Conservation (phyloP, 2,113 vertebrate species). For the Australoheros scitulus region DNA sequence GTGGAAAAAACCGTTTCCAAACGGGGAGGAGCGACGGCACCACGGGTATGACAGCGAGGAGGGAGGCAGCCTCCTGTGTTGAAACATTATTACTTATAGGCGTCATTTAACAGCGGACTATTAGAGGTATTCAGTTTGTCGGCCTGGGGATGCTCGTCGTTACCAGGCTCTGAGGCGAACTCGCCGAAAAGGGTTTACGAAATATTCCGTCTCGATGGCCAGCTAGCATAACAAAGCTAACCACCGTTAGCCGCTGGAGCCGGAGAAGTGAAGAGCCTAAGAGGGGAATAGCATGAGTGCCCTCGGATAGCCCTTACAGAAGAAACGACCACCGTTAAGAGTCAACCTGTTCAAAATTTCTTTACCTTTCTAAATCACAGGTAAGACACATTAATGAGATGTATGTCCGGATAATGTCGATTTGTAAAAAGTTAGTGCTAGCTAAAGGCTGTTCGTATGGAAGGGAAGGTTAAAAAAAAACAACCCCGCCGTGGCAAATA, state of each 20-base stretch:
- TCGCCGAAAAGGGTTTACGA: not conserved
- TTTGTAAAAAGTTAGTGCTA: slow-evolving; percentile 41
- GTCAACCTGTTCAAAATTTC: not conserved
- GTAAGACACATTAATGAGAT: slow-evolving; percentile 4
- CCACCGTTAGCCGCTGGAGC: slow-evolving; percentile 31
- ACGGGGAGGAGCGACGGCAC: not conserved
- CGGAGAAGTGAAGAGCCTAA: slow-evolving; percentile 44
- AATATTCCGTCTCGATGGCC: slow-evolving; percentile 20
- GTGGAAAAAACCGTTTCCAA: slow-evolving; percentile 18
- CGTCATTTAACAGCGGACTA: not conserved
- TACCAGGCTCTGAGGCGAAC: not conserved
- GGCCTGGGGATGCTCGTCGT: accelerated
- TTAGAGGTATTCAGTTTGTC: not conserved
- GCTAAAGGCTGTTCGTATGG: slow-evolving; percentile 1
- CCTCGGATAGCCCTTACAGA: slow-evolving; percentile 3
- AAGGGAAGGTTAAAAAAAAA: slow-evolving; percentile 2
- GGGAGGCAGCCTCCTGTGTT: not conserved
- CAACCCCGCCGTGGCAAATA: slow-evolving; percentile 11
- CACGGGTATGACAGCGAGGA: not conserved
- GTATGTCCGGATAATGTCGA: not conserved
- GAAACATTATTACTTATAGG: not conserved
- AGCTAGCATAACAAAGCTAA: slow-evolving; percentile 60
- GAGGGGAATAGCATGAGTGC: slow-evolving; percentile 55
- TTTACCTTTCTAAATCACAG: not conserved
- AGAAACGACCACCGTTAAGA: slow-evolving; percentile 1